These are phyloP conservation scores for Acholoe squamosa DNA, from an alignment of 2,888 invertebrate genomes.

Conservation along the genomic window DNA sequence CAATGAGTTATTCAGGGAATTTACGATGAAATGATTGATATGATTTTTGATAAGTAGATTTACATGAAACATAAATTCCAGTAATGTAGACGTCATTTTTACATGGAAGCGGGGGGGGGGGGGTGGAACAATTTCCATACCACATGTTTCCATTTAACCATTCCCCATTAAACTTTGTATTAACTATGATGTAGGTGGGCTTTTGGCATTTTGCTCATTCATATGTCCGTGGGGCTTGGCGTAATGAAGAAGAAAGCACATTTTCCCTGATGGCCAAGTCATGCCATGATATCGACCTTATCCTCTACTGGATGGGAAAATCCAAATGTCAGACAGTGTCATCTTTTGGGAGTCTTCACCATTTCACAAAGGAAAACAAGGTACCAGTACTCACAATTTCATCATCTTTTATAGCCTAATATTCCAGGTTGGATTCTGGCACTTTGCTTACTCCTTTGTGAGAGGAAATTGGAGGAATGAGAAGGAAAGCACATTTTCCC, in stretches of 20 bases:
- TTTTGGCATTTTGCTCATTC: conserved; percentile 84
- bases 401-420: neutral
- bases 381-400: conserved; percentile 69
- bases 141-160: too few species aligned
- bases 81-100: too few species aligned
- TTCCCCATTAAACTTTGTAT: neutral
- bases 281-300: conserved; percentile 84
- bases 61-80: too few species aligned
- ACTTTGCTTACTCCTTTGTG: conserved; percentile 83
- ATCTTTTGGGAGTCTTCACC: conserved; percentile 81
- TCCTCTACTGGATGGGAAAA: conserved; percentile 82
- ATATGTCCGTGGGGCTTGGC: conserved; percentile 84
- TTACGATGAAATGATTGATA: too few species aligned
- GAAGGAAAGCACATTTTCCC: conserved; percentile 80
- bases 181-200: conserved; percentile 71
- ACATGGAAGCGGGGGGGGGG: too few species aligned
- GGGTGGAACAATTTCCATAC: too few species aligned
- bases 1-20: too few species aligned
- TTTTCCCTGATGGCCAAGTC: conserved; percentile 83
- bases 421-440: conserved; percentile 68
- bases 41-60: too few species aligned
- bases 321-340: conserved; percentile 77
- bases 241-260: conserved; percentile 80
- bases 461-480: conserved; percentile 83
- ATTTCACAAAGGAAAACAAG: conserved; percentile 81